Conservation (phyloP, 2,888 invertebrate genomes). For the Cephus sareptanus region DNA sequence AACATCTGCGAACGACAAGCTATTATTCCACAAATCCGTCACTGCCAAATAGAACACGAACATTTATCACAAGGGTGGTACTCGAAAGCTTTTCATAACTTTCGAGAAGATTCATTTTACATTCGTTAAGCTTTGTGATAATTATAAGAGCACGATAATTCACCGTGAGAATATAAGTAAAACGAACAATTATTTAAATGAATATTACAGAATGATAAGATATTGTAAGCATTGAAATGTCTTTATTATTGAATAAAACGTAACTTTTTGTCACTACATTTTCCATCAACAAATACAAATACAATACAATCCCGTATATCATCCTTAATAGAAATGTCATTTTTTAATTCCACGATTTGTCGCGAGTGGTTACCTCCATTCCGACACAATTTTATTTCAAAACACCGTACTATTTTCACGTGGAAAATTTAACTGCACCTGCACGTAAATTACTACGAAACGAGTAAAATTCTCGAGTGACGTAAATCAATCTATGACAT, state of each 20-base stretch:
- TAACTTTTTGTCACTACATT: neutral
- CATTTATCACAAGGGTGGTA: neutral
- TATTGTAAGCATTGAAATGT: too few relatives aligned
- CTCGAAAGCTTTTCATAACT: neutral
- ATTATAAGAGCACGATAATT: neutral
- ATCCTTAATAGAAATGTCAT: neutral
- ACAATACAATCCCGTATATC: neutral
- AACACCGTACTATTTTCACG: neutral
- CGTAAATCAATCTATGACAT: neutral
- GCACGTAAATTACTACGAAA: neutral
- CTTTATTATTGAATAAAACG: neutral
- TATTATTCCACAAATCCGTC: neutral
- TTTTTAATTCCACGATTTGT: neutral
- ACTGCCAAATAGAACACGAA: neutral
- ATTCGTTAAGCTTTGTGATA: neutral
- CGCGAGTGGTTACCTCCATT: neutral
- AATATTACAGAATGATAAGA: neutral
- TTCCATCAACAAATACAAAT: too few relatives aligned
- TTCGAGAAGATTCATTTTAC: neutral
- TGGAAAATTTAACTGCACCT: neutral
- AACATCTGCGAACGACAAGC: neutral
- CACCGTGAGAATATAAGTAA: neutral
- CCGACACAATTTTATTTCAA: neutral
- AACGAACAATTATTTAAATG: neutral
- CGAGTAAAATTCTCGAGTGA: neutral